Conservation (phyloP, 2,888 invertebrate species). For the Brachypalpus laphriformis region DNA sequence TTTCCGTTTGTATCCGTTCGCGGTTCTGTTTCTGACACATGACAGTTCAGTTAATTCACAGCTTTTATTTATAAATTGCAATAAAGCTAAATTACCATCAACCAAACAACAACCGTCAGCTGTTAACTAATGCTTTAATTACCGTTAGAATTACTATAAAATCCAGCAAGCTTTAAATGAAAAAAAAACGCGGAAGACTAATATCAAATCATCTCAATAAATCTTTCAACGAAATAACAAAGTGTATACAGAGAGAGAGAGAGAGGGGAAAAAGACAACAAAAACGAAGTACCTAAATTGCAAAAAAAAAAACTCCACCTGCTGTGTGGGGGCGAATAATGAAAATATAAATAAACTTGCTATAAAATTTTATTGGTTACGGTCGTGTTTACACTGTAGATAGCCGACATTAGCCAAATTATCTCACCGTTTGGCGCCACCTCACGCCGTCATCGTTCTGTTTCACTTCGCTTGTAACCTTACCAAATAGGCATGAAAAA, state of each 20-base stretch:
- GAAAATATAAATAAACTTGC: conserved; percentile 48
- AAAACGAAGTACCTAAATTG: neutral
- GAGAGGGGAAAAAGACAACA: neutral
- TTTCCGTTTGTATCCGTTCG: no score
- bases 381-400: conserved; percentile 53
- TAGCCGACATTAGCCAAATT: conserved; percentile 55
- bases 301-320: conserved; percentile 22
- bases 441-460: conserved; percentile 2
- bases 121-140: no score
- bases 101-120: no score
- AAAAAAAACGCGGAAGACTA: neutral
- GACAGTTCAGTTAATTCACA: no score
- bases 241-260: neutral
- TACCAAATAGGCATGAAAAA: neutral
- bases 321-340: conserved; percentile 17
- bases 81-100: no score
- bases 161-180: neutral
- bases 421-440: conserved; percentile 40
- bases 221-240: conserved; percentile 24
- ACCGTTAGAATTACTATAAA: neutral
- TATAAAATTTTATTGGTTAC: conserved; percentile 53
- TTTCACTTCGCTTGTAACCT: neutral
- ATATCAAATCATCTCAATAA: conserved; percentile 13
- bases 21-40: no score
- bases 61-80: no score